Base-by-base conservation (phyloP, 2,113 vertebrate genomes). In the Crotalus tigris region DNA sequence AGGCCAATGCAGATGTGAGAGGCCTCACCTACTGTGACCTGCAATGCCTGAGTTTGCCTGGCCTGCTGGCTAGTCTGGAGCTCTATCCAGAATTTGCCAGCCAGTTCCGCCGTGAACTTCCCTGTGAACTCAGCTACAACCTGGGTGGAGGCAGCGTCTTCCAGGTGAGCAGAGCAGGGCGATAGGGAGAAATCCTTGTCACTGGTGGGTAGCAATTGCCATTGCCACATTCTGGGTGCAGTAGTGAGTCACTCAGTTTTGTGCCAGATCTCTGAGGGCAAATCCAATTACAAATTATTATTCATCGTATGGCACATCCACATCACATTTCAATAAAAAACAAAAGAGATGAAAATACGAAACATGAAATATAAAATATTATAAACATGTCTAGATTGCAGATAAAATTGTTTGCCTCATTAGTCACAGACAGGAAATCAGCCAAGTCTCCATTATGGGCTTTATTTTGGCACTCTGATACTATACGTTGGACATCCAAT, bases 11-110 rank as follows among this genome's bases (percentile, higher is more conserved):
- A 0, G 97, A 98, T 0, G 97, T 97, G 59, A 96, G 97, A 81
- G 97, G 95, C 55, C 94, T 98, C 94, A 97, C 97, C 0, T 97
- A 97, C 91, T 98, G 97, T 13, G 97, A 96, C 92, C 96, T 98
- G n/a, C 97, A 97, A 93, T 96, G 97, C 91, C 95, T 98, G 88
- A 96, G 96, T 92, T 94, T 97, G 94, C 92, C 95, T 0, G 97
- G 96, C 49, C 94, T 98, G 26, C 95, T 96, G 0, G 96, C 96
- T 53, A 97, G 96, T 88, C 94, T 97, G 0, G 96, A 96, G 0
- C 93, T 97, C 17, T 97, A 98, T 86, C 97, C 97, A 0, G 97
- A 97, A 93, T 98, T 97, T 88, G 97, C 97, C 87, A 96, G 94
- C 1, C 94, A 96, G 92, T 98, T 98, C 92, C 96, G 95, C 94